Percentiles rank a stretch among this genome's conserved stretches.
These are phyloP conservation scores for Rattus rattus DNA, from an alignment of 2,113 vertebrate genomes.

Conservation along the genomic window DNA sequence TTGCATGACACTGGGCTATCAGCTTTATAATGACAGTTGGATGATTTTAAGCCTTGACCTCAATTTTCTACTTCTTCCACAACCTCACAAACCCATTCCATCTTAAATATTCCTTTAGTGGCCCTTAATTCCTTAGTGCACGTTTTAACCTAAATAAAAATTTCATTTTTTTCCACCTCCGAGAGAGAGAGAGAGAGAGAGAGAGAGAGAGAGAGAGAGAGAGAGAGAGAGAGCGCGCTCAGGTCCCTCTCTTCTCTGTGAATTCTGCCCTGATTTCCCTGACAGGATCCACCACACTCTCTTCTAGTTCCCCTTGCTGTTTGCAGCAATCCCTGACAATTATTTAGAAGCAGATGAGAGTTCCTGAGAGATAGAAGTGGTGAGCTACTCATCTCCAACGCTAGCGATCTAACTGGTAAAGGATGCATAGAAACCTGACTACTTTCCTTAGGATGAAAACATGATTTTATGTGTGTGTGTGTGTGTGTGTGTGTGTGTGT, in stretches of 20 bases:
- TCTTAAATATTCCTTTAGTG: constrained; percentile 69
- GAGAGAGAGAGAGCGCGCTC: constrained; percentile 29
- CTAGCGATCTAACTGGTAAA: neutral
- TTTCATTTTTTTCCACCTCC: constrained; percentile 59
- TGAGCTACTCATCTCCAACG: neutral
- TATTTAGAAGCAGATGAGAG: neutral
- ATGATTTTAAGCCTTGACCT: constrained; percentile 71
- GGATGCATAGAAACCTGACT: neutral
- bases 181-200: constrained; percentile 30
- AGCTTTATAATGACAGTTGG: constrained; percentile 26
- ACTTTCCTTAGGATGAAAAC: constrained; percentile 3
- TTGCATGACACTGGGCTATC: constrained; percentile 48
- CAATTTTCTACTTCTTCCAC: constrained; percentile 60
- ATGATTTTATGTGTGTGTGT: neutral
- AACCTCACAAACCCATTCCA: constrained; percentile 5
- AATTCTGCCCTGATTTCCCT: constrained; percentile 47
- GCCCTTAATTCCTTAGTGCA: constrained; percentile 69
- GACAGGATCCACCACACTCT: neutral
- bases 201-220: constrained; percentile 8
- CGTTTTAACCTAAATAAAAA: constrained; percentile 79
- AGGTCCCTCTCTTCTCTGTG: constrained; percentile 40
- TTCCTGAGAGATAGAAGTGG: neutral
- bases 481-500: no score
- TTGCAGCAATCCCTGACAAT: neutral
- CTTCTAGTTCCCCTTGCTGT: neutral